Base-by-base conservation (phyloP, 2,888 invertebrate genomes). In the Branchellion lobata region DNA sequence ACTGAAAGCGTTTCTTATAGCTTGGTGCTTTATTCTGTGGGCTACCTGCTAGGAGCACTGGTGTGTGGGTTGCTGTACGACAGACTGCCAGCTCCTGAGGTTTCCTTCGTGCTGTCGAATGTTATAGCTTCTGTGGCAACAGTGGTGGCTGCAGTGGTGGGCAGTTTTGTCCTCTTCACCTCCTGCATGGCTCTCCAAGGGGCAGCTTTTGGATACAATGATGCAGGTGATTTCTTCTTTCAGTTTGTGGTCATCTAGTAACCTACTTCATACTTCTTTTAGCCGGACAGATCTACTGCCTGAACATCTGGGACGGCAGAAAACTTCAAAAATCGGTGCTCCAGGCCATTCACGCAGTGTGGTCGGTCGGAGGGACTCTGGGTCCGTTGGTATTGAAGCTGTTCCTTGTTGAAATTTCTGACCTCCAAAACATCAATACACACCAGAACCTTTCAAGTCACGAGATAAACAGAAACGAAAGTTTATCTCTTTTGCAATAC, bases 201-300 rank as follows among this genome's bases (percentile, higher is more conserved):
- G 0, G 5, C 69, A 27, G 33, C 71, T 1, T 57, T 80, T 65
- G 81, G 80, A 34, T 78, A 47, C 40, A 77, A 78, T 40, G 81
- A 81, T 74, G 57, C 80, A 27, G 80, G 81, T 81, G 29, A 76
- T 53, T n/a, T n/a, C n/a, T n/a, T n/a, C n/a, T n/a, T n/a, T n/a
- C n/a, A n/a, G n/a, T n/a, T 61, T 57, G 24, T 14, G 34, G 0
- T 31, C 2, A 18, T 31, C 27, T n/a, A 18, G 47, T 27, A 24
- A 18, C n/a, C 47, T 27, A 18, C 29, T 74, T 47, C 47, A 1
- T 80, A 61, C 33, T 21, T 33, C 29, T 79, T 76, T 27, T 69
- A 81, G 81, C 77, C n/a, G 80, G 79, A 29, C 81, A 81, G 78
- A 65, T 78, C 2, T 81, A 81, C 74, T 78, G 79, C 57, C n/a